Percentiles rank a stretch among this genome's conserved stretches.
phyloP scores from a whole-genome alignment of 2,797 vertebrate genomes.

The Alcedo quadribrachys region DNA sequence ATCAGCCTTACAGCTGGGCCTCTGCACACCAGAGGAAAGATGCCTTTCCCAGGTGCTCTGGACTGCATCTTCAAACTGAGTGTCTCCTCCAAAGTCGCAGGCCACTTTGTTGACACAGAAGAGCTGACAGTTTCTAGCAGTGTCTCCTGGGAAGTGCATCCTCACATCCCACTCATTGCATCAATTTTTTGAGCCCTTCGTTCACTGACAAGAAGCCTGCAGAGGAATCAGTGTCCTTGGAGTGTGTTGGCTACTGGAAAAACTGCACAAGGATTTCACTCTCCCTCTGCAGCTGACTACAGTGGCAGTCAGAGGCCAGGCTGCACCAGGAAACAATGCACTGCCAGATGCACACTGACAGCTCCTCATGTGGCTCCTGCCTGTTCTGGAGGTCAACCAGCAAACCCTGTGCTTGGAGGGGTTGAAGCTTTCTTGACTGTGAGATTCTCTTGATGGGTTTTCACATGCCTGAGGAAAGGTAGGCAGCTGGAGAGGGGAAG shows the following conservation, averaged over 20 bases:
- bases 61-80: background rate
- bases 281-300: background rate
- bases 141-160: background rate
- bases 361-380: background rate
- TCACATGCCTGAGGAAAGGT: background rate
- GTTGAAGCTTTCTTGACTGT: background rate
- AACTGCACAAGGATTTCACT: background rate
- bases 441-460: background rate
- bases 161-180: background rate
- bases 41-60: background rate
- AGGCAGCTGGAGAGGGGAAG: background rate
- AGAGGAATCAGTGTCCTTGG: background rate
- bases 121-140: background rate
- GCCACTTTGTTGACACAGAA: background rate
- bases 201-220: background rate
- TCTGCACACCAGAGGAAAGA: background rate
- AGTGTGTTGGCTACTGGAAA: background rate
- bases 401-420: background rate
- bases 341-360: background rate
- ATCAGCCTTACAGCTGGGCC: background rate
- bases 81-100: background rate
- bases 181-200: background rate
- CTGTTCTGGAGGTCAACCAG: background rate
- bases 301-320: background rate
- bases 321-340: fast-evolving